These are phyloP conservation scores for Clarias pachynema DNA, from an alignment of 2,797 vertebrate genomes.

Conservation along the genomic window DNA sequence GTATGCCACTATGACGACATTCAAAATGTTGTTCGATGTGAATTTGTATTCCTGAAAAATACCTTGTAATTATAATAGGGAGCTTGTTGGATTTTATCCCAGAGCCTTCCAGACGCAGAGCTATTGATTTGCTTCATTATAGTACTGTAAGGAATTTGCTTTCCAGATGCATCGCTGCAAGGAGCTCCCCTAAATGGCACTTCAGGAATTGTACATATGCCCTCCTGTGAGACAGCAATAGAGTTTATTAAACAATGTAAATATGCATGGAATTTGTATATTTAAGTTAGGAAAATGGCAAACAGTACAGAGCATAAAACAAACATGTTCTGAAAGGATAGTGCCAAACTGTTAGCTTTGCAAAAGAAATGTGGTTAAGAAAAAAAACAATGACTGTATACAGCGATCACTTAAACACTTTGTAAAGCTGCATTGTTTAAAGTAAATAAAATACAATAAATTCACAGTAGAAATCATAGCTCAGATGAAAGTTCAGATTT, in stretches of 20 bases:
- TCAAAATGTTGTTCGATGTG: background rate
- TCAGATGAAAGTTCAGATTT: no score
- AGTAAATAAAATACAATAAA: no score
- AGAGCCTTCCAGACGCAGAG: slow-evolving; percentile 84
- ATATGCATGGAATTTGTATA: background rate
- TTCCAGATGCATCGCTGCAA: slow-evolving; percentile 89
- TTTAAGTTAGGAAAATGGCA: background rate
- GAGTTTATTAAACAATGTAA: background rate
- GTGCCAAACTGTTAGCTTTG: no score
- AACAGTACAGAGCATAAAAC: background rate
- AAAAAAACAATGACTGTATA: no score
- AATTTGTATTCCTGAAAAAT: background rate
- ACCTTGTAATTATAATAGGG: slow-evolving; percentile 93
- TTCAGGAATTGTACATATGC: slow-evolving; percentile 80
- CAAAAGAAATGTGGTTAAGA: no score
- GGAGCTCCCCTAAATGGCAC: slow-evolving; percentile 87
- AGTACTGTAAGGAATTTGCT: slow-evolving; percentile 80
- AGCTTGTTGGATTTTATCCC: slow-evolving; percentile 83
- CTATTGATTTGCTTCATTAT: slow-evolving; percentile 86
- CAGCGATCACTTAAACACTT: no score
- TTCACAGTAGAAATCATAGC: no score
- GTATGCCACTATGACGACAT: background rate
- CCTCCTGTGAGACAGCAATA: slow-evolving; percentile 69
- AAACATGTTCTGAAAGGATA: background rate
- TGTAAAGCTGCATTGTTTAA: no score